phyloP scores from a whole-genome alignment of 1,140 invertebrate species.

The Brachionus plicatilis region DNA sequence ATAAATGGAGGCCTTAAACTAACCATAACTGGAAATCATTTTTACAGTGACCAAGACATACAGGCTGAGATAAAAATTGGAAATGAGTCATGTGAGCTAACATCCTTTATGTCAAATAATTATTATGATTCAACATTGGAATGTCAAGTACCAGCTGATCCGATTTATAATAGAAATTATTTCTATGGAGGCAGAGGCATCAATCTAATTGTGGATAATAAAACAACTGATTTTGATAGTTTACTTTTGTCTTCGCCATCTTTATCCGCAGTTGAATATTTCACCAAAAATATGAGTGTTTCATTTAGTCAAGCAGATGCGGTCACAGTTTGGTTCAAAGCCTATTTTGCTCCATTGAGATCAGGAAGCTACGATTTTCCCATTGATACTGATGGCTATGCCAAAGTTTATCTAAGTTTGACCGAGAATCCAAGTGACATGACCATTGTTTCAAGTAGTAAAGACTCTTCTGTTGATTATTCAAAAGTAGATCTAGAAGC shows the following conservation, averaged over 20 bases:
- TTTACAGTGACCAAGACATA: conserved; percentile 20
- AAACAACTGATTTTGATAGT: neutral
- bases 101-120: neutral
- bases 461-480: neutral
- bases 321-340: conserved; percentile 17
- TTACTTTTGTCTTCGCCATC: neutral
- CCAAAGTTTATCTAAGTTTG: neutral
- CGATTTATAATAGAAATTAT: neutral
- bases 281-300: neutral
- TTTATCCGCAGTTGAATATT: neutral
- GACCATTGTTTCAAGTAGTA: neutral
- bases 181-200: conserved; percentile 30
- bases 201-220: neutral
- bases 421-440: neutral
- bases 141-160: neutral
- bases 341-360: conserved; percentile 19
- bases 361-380: conserved; percentile 6
- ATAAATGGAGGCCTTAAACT: neutral
- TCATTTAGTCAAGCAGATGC: neutral
- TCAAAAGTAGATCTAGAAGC: conserved; percentile 5
- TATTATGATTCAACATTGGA: neutral
- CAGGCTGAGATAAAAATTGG: neutral
- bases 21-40: neutral
- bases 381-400: conserved; percentile 8
- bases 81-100: neutral